phyloP scores from a whole-genome alignment of 2,797 vertebrate species.

The Malacoraja senta region DNA sequence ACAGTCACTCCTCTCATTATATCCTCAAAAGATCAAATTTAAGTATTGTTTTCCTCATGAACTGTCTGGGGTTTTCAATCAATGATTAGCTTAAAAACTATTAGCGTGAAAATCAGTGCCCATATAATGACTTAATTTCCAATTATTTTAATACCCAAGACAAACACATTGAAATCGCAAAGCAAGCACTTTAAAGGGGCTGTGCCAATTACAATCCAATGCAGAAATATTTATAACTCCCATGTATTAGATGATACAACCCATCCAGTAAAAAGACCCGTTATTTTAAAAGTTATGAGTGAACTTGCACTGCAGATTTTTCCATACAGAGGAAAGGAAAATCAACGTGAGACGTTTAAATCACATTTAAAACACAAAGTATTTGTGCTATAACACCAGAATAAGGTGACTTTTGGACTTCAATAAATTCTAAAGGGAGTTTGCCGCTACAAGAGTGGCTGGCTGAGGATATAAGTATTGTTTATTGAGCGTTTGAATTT shows the following conservation, averaged over 20 bases:
- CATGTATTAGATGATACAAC: too few species aligned
- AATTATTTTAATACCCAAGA: not conserved
- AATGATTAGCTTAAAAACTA: not conserved
- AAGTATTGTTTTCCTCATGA: constrained; percentile 24
- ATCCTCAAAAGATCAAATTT: not conserved
- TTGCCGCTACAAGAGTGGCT: not conserved
- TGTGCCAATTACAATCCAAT: too few species aligned
- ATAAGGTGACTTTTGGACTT: not conserved
- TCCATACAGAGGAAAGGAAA: not conserved
- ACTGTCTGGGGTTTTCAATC: constrained; percentile 14
- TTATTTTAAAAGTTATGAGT: not conserved
- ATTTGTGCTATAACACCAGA: too few species aligned
- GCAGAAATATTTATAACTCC: not conserved
- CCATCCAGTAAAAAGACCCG: not conserved
- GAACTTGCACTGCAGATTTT: not conserved
- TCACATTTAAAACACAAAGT: too few species aligned
- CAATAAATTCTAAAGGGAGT: not conserved
- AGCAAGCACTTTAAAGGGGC: not conserved
- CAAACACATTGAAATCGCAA: not conserved
- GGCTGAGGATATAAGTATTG: not conserved
- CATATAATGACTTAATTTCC: not conserved
- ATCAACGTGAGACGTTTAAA: not conserved
- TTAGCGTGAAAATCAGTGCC: not conserved
- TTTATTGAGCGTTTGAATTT: not conserved
- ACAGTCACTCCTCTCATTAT: constrained; percentile 7